Conservation (phyloP, 2,888 invertebrate genomes). For the Phymatocera aterrima region DNA sequence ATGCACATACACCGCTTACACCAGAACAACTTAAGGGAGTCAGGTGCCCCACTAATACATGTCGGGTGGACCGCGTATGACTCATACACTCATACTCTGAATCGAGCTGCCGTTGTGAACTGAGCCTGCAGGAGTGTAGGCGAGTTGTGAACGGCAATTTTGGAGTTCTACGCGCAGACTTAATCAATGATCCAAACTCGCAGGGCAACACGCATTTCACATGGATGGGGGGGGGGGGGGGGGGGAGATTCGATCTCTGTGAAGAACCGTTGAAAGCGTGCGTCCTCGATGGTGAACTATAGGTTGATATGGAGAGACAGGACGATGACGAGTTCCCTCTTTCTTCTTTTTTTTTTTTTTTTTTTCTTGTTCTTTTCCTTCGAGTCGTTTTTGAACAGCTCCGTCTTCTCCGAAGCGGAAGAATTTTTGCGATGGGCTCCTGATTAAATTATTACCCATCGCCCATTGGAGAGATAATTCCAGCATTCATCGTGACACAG, state of each 20-base stretch:
- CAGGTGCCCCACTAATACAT: slow-evolving; percentile 12
- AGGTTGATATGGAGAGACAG: not conserved
- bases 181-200: slow-evolving; percentile 5
- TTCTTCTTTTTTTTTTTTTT: not conserved
- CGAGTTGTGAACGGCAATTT: not conserved
- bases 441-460: slow-evolving; percentile 19
- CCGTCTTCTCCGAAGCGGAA: no score
- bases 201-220: not conserved
- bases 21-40: slow-evolving; percentile 17
- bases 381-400: no score
- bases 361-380: no score
- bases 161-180: not conserved
- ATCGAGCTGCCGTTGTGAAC: not conserved
- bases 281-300: not conserved
- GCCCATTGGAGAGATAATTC: not conserved
- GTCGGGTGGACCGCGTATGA: not conserved
- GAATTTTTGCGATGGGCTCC: not conserved
- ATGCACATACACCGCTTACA: slow-evolving; percentile 22
- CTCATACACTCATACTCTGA: not conserved
- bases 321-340: not conserved
- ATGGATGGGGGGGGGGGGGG: not conserved
- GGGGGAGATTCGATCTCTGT: not conserved
- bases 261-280: not conserved
- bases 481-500: slow-evolving; percentile 19
- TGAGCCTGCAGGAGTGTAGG: not conserved